A percentile compares a stretch with the other conserved stretches of the same genome.
Conservation (phyloP, 2,797 vertebrate genomes). For the Nasua narica region DNA sequence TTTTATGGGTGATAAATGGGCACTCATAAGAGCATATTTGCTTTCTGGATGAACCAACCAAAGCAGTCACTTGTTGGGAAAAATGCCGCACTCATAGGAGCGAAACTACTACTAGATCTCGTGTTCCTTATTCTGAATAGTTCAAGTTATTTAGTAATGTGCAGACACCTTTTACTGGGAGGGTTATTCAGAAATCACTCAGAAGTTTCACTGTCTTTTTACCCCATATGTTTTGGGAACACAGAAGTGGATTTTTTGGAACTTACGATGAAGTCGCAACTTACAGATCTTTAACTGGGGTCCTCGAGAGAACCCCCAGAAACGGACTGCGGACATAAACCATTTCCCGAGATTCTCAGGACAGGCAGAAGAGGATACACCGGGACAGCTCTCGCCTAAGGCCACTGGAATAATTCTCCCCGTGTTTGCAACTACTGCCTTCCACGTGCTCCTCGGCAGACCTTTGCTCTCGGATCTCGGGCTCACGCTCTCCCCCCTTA, state of each 20-base stretch:
- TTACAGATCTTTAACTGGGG: not conserved
- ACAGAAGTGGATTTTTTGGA: not conserved
- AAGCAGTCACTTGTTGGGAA: not conserved
- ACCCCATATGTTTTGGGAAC: not conserved
- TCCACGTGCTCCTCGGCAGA: accelerated
- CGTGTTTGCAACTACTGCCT: accelerated
- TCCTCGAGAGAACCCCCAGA: not conserved
- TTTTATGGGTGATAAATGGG: accelerated
- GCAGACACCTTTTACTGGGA: not conserved
- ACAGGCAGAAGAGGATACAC: accelerated
- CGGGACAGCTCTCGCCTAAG: not conserved
- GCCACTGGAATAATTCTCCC: not conserved
- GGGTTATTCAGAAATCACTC: not conserved
- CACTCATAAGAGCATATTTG: accelerated
- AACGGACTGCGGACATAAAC: not conserved
- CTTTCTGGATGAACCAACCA: not conserved
- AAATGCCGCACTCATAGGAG: not conserved
- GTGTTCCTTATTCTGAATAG: not conserved
- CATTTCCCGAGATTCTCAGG: not conserved
- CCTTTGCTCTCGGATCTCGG: accelerated
- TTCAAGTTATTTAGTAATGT: not conserved
- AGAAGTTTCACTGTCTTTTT: not conserved
- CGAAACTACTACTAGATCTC: not conserved
- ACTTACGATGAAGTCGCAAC: not conserved
- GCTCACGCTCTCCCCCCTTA: not conserved